phyloP scores from a whole-genome alignment of 2,888 invertebrate species.

The Rhabditophanes sp. region DNA sequence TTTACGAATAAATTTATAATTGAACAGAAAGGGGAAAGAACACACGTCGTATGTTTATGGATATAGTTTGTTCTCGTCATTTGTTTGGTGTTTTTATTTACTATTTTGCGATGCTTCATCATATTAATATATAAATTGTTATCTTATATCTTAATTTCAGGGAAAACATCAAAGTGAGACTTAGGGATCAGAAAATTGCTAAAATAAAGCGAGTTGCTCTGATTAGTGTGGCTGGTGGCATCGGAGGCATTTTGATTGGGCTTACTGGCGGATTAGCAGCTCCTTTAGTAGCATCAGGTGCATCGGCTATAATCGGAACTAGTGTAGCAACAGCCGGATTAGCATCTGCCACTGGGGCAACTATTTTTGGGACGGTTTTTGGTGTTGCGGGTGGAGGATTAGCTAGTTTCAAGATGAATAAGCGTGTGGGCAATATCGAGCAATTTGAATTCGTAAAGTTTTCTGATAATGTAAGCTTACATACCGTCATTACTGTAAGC shows the following conservation, averaged over 20 bases:
- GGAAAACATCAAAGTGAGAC: conserved; percentile 46
- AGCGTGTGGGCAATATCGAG: conserved; percentile 56
- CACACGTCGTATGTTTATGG: neutral
- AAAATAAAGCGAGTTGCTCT: conserved; percentile 53
- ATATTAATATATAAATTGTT: neutral
- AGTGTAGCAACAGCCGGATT: conserved; percentile 49
- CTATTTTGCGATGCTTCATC: neutral
- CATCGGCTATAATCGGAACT: conserved; percentile 46
- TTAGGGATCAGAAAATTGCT: conserved; percentile 48
- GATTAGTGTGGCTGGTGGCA: conserved; percentile 55
- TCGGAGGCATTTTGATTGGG: conserved; percentile 55
- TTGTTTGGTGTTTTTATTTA: conserved; percentile 4
- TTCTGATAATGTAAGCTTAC: conserved; percentile 45
- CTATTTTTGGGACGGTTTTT: conserved; percentile 52
- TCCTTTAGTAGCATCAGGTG: conserved; percentile 51
- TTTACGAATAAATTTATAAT: no score
- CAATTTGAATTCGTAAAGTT: conserved; percentile 55
- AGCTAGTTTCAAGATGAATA: conserved; percentile 55
- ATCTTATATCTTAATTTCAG: conserved; percentile 7
- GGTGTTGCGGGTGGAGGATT: conserved; percentile 58
- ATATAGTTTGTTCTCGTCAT: neutral
- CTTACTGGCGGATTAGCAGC: conserved; percentile 50
- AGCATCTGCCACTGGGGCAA: conserved; percentile 50
- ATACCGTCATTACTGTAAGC: conserved; percentile 54
- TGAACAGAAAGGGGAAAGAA: neutral